A percentile compares a stretch with the other conserved stretches of the same genome.
phyloP scores from a whole-genome alignment of 2,113 vertebrate species.

The Lutjanus erythropterus region DNA sequence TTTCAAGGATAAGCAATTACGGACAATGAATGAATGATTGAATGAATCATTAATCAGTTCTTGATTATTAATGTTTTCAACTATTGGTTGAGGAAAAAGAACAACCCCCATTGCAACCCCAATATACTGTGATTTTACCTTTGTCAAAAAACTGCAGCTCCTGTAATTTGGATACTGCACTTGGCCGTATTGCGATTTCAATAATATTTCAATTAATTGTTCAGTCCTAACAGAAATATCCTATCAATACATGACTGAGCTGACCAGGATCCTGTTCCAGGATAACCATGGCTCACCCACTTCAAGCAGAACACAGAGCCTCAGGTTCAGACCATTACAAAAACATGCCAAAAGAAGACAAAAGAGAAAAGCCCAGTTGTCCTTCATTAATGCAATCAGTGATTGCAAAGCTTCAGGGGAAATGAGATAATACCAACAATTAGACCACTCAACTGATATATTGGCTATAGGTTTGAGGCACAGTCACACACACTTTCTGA shows the following conservation, averaged over 20 bases:
- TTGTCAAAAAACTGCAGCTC: too few relatives aligned
- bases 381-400: slow-evolving; percentile 54
- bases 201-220: too few relatives aligned
- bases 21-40: too few relatives aligned
- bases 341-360: slow-evolving; percentile 21
- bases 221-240: neutral
- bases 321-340: slow-evolving; percentile 5
- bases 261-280: neutral
- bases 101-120: too few relatives aligned
- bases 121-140: too few relatives aligned
- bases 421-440: slow-evolving; percentile 54
- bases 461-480: slow-evolving; percentile 27
- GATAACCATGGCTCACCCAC: neutral
- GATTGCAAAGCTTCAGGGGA: slow-evolving; percentile 44
- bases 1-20: too few relatives aligned
- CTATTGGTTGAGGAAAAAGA: too few relatives aligned
- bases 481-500: neutral
- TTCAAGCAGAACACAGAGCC: neutral
- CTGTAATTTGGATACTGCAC: too few relatives aligned
- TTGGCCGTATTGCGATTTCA: too few relatives aligned
- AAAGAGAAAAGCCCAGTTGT: slow-evolving; percentile 23
- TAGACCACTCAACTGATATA: slow-evolving; percentile 44
- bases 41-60: too few relatives aligned
- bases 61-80: too few relatives aligned
- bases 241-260: neutral